phyloP scores from a whole-genome alignment of 2,888 invertebrate genomes.

The Andrena bicolor region DNA sequence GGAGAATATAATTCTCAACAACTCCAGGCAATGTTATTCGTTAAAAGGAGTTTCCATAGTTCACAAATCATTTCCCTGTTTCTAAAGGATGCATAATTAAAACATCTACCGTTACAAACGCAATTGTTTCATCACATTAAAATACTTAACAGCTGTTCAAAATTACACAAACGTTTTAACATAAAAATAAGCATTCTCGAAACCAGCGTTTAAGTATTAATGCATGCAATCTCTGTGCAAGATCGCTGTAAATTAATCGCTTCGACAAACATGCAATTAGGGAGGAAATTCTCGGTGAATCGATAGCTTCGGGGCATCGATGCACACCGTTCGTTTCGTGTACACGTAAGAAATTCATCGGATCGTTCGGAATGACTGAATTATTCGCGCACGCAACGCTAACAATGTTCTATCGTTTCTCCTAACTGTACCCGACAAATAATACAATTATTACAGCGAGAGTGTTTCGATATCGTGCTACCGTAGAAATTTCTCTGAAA shows the following conservation, averaged over 20 bases:
- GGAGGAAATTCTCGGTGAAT: conserved; percentile 28
- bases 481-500: too few relatives aligned
- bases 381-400: neutral
- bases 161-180: too few relatives aligned
- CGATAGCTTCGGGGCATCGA: conserved; percentile 21
- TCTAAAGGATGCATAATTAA: too few relatives aligned
- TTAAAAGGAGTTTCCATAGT: too few relatives aligned
- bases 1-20: too few relatives aligned
- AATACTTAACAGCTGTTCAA: too few relatives aligned
- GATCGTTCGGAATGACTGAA: conserved; percentile 2
- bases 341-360: conserved; percentile 17
- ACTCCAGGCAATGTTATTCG: too few relatives aligned
- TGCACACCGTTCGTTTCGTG: conserved; percentile 6
- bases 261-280: conserved; percentile 40
- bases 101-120: too few relatives aligned
- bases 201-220: conserved; percentile 9
- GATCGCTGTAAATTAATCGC: conserved; percentile 38
- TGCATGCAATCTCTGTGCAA: neutral
- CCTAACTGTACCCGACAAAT: neutral
- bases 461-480: too few relatives aligned
- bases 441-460: neutral
- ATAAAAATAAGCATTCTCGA: neutral
- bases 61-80: too few relatives aligned
- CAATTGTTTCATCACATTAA: too few relatives aligned
- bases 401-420: neutral